These are phyloP conservation scores for Pollenia griseotomentosa DNA, from an alignment of 2,888 invertebrate species.

Conservation along the genomic window DNA sequence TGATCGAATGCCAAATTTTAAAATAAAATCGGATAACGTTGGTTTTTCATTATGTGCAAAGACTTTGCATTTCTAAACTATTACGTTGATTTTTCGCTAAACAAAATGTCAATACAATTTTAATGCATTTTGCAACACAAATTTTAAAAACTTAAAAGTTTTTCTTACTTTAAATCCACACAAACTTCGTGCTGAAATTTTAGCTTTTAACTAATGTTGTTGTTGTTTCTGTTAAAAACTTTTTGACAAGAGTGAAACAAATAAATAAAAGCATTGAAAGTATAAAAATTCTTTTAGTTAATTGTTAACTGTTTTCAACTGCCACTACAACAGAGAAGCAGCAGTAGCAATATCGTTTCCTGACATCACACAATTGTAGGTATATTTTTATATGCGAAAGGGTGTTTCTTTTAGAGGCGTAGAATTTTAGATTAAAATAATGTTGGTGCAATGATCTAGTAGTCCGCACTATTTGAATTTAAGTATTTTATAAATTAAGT, in stretches of 20 bases:
- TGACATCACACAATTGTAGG: too few relatives aligned
- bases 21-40: too few relatives aligned
- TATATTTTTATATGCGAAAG: too few relatives aligned
- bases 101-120: slow-evolving; percentile 31
- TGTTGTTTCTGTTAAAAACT: slow-evolving; percentile 12
- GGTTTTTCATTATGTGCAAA: too few relatives aligned
- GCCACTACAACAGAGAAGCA: background rate
- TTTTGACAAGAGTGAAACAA: slow-evolving; percentile 31
- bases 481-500: too few relatives aligned
- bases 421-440: too few relatives aligned
- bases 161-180: slow-evolving; percentile 17
- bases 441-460: too few relatives aligned
- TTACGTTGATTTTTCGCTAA: slow-evolving; percentile 9
- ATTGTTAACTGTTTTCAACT: slow-evolving; percentile 61
- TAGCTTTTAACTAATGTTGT: slow-evolving; percentile 6
- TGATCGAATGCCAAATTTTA: too few relatives aligned
- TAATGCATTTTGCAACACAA: slow-evolving; percentile 10
- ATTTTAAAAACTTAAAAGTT: slow-evolving; percentile 16
- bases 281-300: slow-evolving; percentile 30
- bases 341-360: background rate
- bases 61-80: background rate
- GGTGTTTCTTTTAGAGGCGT: too few relatives aligned
- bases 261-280: slow-evolving; percentile 12
- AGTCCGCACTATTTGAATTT: too few relatives aligned
- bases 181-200: slow-evolving; percentile 1